Base-by-base conservation (phyloP, 1,140 invertebrate genomes). In the Apis cerana region DNA sequence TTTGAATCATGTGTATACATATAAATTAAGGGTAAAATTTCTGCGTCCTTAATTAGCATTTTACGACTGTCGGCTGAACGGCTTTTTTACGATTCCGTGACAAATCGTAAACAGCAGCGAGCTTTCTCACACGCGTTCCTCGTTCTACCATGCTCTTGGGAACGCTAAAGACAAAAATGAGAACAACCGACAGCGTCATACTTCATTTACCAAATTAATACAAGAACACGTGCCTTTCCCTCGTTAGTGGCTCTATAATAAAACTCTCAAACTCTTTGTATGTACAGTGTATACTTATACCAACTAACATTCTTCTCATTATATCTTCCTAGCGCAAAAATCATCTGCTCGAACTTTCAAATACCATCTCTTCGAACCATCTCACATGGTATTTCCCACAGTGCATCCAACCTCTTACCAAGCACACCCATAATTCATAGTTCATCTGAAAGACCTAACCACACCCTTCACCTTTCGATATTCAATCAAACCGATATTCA, bases 21-120 rank as follows among this genome's bases (percentile, higher is more conserved):
- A 52, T 23, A 54, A 70, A 70, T 23, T 17, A 11, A 15, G 23
- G 70, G 52, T 58, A 19, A 33, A 71, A 58, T 72, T 72, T 17
- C 48, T 58, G 8, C 27, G 54, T 72, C 70, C 71, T 33, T 75
- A 75, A 75, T 75, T 75, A 75, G 58, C 71, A 62, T 75, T 13
- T 61, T 75, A 75, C 71, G 71, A 75, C 33, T 17, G 71, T 21
- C 33, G 21, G n/a, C 56, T 48, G 71, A 59, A 75, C 27, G 15
- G 5, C 58, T 61, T 61, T 75, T 75, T 75, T 48, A 59, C 71
- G 56, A 48, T 62, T 61, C 58, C 43, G 23, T 72, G 54, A 58
- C 54, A 50, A 76, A 54, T 65, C 75, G 75, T 76, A 65, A 61
- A 61, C 21, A 12, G 21, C 56, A 2, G 13, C 33, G 33, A 43